Evolutionary conservation across 2,797 vertebrate species (phyloP), one percentile per base, ranked within the genome.

Genomic region (Pangasius macronema): DNA sequence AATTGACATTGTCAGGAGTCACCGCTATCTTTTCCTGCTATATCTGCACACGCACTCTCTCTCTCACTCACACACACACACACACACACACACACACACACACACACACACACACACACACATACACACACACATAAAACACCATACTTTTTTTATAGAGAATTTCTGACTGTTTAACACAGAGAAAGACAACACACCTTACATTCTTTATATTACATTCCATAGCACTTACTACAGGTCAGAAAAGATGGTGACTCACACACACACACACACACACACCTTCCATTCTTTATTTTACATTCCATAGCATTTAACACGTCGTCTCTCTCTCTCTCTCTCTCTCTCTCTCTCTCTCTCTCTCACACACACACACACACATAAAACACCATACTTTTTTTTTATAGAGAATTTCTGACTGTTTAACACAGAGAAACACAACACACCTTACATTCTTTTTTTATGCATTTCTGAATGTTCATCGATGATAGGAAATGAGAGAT

Each of bases 1-100:
- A 91, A 92, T 90, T 92, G 91, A 91, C 91, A 92, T 88, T 87
- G 87, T 91, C 88, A 89, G 83, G 88, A 92, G 90, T 91, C 89
- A 87, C 85, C 36, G 57, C 84, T 88, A 86, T 79, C 83, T 79
- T 81, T 87, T 85, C 84, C 57, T 84, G 51, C 84, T 82, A 81
- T 87, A 70, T 46, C 8, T n/a, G 14, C 46, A 53, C 46, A 14
- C 46, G 1, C 70, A 42, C 83, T 18, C 2, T 11, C 59, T 33
- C 84, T 16, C 42, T 39, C 33, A 27, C 39, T 33, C 61, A 67
- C 81, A 51, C 33, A 53, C 33, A 22, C 80, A 49, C 67, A 14
- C 51, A 1, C 55, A 67, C 73, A 83, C 53, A 67, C 79, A 70
- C 46, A n/a, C n/a, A n/a, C n/a, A n/a, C n/a, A n/a, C 76, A 10